These are phyloP conservation scores for Lamellibrachia columna DNA, from an alignment of 2,888 invertebrate genomes.

Conservation along the genomic window DNA sequence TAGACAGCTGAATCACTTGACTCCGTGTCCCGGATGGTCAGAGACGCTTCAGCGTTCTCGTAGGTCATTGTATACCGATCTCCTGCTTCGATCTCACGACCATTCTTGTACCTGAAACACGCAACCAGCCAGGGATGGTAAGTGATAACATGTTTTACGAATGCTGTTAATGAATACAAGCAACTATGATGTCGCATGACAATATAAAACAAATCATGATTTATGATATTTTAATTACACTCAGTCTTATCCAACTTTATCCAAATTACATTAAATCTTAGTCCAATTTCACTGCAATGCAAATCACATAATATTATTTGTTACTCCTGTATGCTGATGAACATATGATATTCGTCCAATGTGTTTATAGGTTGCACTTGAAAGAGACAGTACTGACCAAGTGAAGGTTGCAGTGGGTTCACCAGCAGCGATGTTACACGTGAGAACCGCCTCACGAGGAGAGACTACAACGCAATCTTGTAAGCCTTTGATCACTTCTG, in stretches of 20 bases:
- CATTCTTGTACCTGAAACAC: slow-evolving; percentile 57
- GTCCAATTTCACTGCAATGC: too few relatives aligned
- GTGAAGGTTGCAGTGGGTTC: slow-evolving; percentile 43
- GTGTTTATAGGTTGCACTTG: not conserved
- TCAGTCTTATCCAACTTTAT: too few relatives aligned
- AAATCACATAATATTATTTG: too few relatives aligned
- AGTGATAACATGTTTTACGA: not conserved
- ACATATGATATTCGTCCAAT: too few relatives aligned
- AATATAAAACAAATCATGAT: not conserved
- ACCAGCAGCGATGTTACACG: slow-evolving; percentile 41
- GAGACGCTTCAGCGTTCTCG: slow-evolving; percentile 65
- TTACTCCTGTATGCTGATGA: too few relatives aligned
- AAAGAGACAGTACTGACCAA: slow-evolving; percentile 38
- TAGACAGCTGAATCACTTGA: slow-evolving; percentile 81
- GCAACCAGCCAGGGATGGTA: not conserved
- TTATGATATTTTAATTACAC: not conserved
- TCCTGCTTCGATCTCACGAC: slow-evolving; percentile 55
- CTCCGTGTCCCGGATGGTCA: slow-evolving; percentile 79
- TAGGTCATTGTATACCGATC: slow-evolving; percentile 39
- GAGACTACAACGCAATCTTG: not conserved
- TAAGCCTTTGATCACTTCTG: slow-evolving; percentile 5
- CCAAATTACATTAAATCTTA: too few relatives aligned
- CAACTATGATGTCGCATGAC: slow-evolving; percentile 57
- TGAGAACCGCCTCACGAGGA: slow-evolving; percentile 22
- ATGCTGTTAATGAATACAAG: not conserved